These are phyloP conservation scores for Agonopterix heracliana DNA, from an alignment of 2,888 invertebrate species.

Conservation along the genomic window DNA sequence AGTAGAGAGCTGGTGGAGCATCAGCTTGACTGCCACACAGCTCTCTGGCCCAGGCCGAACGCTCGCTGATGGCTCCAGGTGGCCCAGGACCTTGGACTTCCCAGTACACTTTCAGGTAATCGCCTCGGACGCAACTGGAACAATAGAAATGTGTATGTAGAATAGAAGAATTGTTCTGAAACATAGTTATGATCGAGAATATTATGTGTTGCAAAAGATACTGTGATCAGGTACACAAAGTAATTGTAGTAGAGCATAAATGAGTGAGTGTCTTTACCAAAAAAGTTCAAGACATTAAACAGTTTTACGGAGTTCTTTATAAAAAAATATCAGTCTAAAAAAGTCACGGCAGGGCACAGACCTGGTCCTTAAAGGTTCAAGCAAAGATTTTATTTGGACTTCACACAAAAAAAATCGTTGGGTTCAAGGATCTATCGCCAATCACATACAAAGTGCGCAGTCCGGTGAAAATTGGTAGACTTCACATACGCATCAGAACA, in stretches of 20 bases:
- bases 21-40: constrained; percentile 83
- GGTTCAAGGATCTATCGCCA: too few species aligned
- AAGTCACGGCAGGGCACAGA: too few species aligned
- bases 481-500: too few species aligned
- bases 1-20: constrained; percentile 83
- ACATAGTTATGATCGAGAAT: not conserved
- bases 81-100: constrained; percentile 84
- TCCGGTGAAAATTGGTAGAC: too few species aligned
- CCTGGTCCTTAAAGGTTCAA: too few species aligned
- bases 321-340: too few species aligned
- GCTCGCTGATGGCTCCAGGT: constrained; percentile 82
- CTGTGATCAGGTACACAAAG: not conserved
- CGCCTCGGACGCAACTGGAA: constrained; percentile 84
- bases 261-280: too few species aligned
- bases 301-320: too few species aligned
- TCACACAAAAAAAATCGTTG: too few species aligned
- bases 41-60: constrained; percentile 83
- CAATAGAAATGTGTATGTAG: constrained; percentile 21
- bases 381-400: too few species aligned
- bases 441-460: too few species aligned
- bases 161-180: not conserved
- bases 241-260: not conserved
- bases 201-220: not conserved
- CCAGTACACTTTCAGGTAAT: constrained; percentile 87
- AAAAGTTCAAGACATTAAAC: too few species aligned